Percentiles rank a stretch among this genome's conserved stretches.
phyloP scores from a whole-genome alignment of 2,888 invertebrate genomes.

The Athalia circularis region DNA sequence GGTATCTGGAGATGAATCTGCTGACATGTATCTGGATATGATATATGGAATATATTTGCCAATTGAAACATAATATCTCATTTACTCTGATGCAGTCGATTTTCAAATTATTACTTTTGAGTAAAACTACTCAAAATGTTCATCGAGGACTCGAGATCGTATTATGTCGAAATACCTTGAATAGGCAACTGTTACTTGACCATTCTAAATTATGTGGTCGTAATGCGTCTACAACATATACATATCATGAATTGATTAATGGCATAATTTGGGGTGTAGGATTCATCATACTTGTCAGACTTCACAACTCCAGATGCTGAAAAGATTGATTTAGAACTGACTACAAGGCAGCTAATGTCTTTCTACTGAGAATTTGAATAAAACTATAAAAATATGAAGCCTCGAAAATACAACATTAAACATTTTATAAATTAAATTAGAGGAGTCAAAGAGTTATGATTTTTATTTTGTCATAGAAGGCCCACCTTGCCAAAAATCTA shows the following conservation, averaged over 20 bases:
- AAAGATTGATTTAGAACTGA: conserved; percentile 14
- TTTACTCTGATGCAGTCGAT: not conserved
- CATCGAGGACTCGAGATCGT: too few species aligned
- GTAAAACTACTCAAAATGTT: too few species aligned
- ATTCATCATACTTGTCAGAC: conserved; percentile 39
- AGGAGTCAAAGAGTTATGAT: not conserved
- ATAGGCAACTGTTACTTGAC: too few species aligned
- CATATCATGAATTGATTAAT: not conserved
- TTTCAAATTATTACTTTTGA: too few species aligned
- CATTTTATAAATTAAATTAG: not conserved
- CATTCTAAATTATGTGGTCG: too few species aligned
- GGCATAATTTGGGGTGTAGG: not conserved
- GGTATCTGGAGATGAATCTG: conserved; percentile 53
- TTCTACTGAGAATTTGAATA: conserved; percentile 20
- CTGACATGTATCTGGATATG: conserved; percentile 30
- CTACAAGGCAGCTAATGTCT: conserved; percentile 22
- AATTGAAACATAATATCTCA: not conserved
- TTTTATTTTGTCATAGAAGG: not conserved
- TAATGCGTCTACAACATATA: not conserved
- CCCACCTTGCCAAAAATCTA: not conserved
- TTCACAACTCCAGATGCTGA: conserved; percentile 31
- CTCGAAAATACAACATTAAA: not conserved
- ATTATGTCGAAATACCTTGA: not conserved
- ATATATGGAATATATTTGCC: not conserved
- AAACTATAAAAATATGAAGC: conserved; percentile 8